These are phyloP conservation scores for Tragelaphus scriptus DNA, from an alignment of 2,113 vertebrate genomes.

Conservation along the genomic window DNA sequence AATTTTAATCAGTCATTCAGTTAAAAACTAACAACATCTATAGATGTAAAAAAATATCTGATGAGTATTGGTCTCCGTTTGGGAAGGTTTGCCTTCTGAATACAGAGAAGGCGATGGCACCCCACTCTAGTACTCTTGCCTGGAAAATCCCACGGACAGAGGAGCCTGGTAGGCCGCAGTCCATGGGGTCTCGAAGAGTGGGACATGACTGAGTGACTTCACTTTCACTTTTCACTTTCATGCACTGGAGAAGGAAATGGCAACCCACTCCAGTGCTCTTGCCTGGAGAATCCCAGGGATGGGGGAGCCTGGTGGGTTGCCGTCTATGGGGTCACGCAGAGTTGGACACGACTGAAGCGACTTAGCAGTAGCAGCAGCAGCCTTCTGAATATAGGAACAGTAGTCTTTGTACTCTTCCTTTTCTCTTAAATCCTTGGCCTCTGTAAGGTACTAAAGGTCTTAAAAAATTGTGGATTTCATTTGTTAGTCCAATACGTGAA, in stretches of 20 bases:
- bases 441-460: neutral
- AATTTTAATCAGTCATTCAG: neutral
- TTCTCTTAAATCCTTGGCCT: neutral
- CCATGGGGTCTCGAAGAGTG: fast-evolving
- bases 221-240: too few species aligned
- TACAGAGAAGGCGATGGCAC: neutral
- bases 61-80: neutral
- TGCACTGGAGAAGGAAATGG: too few species aligned
- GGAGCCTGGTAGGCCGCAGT: too few species aligned
- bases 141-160: too few species aligned
- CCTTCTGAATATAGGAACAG: neutral
- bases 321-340: too few species aligned
- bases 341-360: fast-evolving
- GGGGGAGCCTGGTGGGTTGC: too few species aligned
- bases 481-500: neutral
- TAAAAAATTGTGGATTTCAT: neutral
- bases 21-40: neutral
- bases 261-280: too few species aligned
- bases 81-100: neutral
- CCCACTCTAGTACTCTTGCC: too few species aligned
- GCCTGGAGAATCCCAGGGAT: too few species aligned
- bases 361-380: too few species aligned
- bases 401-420: neutral
- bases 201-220: fast-evolving
- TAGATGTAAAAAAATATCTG: neutral